Conservation (phyloP, 1,140 invertebrate species). For the Oryzaephilus surinamensis region DNA sequence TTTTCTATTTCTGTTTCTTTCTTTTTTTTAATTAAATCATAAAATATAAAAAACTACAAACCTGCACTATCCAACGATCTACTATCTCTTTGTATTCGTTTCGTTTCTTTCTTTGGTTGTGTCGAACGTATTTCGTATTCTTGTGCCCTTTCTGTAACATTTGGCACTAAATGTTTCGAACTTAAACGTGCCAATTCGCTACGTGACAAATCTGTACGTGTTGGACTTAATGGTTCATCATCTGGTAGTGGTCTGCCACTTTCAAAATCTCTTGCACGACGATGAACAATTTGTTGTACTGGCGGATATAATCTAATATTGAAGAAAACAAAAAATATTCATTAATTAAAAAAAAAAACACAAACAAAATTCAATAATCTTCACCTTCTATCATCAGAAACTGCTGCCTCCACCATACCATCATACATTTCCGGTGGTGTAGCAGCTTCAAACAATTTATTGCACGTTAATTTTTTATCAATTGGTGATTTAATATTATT, state of each 20-base stretch:
- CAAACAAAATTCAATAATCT: not conserved
- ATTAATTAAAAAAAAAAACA: too few species aligned
- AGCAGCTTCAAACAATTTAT: not conserved
- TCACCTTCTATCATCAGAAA: not conserved
- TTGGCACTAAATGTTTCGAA: conserved; percentile 57
- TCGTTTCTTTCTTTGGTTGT: conserved; percentile 22
- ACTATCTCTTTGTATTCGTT: conserved; percentile 30
- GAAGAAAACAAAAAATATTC: conserved; percentile 7
- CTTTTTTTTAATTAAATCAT: conserved; percentile 4
- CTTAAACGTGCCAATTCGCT: conserved; percentile 62
- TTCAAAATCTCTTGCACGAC: conserved; percentile 64
- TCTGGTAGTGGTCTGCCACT: conserved; percentile 44
- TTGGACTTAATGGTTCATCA: conserved; percentile 43
- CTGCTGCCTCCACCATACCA: not conserved
- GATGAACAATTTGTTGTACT: conserved; percentile 54
- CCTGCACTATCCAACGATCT: conserved; percentile 38
- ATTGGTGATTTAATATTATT: not conserved
- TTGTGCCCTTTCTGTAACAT: conserved; percentile 59
- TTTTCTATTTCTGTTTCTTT: not conserved
- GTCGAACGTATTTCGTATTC: conserved; percentile 57
- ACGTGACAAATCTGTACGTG: conserved; percentile 55
- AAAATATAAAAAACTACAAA: conserved; percentile 18
- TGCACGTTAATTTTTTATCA: not conserved
- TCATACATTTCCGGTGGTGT: not conserved
- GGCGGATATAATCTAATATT: conserved; percentile 40